These are phyloP conservation scores for Coregonus sp. DNA, from an alignment of 2,797 vertebrate species.

Conservation along the genomic window DNA sequence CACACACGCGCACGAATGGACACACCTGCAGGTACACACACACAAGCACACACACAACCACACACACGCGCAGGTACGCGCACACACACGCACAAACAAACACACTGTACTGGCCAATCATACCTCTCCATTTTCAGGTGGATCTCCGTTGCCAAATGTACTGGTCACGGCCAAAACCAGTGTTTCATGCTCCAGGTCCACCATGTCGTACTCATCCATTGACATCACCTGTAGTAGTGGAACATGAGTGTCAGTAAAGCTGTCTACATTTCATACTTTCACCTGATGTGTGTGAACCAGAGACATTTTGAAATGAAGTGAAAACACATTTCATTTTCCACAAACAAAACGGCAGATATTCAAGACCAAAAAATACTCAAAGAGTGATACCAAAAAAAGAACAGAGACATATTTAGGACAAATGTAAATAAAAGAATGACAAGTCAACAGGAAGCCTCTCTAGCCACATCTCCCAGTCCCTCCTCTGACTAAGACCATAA, in stretches of 20 bases:
- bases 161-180: constrained; percentile 93
- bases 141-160: constrained; percentile 93
- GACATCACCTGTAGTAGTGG: constrained; percentile 81
- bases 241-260: not conserved
- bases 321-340: not conserved
- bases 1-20: too few species aligned
- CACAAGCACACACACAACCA: too few species aligned
- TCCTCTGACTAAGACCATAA: too few species aligned
- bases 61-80: not conserved
- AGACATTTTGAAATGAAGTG: not conserved
- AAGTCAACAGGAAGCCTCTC: too few species aligned
- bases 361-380: not conserved
- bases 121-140: constrained; percentile 96
- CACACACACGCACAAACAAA: not conserved
- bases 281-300: not conserved
- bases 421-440: too few species aligned
- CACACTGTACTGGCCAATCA: not conserved
- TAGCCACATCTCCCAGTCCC: too few species aligned
- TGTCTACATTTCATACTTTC: not conserved
- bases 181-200: constrained; percentile 93
- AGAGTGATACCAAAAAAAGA: not conserved
- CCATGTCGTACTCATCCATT: constrained; percentile 96
- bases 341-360: not conserved
- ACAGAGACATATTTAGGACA: not conserved
- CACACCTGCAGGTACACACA: too few species aligned